A percentile compares a stretch with the other conserved stretches of the same genome.
Conservation (phyloP, 2,797 vertebrate genomes). For the Hephaestus fuliginosus region DNA sequence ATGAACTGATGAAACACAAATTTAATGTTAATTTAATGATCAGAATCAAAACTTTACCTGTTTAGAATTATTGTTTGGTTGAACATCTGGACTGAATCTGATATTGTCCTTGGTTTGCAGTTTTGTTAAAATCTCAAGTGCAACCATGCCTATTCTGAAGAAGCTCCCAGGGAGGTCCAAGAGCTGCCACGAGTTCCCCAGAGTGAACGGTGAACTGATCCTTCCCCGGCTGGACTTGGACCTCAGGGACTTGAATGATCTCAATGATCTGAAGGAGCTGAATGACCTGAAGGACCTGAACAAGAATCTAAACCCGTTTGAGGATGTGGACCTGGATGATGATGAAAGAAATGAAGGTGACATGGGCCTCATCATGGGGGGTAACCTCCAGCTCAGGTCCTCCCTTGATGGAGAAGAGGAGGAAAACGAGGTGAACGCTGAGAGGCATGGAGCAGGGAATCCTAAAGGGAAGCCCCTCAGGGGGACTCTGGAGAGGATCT, state of each 20-base stretch:
- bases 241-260: slow-evolving; percentile 75
- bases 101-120: slow-evolving; percentile 64
- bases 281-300: slow-evolving; percentile 79
- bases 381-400: slow-evolving; percentile 70
- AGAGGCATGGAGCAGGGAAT: slow-evolving; percentile 78
- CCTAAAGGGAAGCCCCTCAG: slow-evolving; percentile 81
- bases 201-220: slow-evolving; percentile 82
- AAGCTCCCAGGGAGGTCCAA: slow-evolving; percentile 86
- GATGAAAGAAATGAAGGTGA: slow-evolving; percentile 75
- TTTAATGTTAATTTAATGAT: background rate
- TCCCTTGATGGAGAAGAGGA: slow-evolving; percentile 84
- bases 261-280: slow-evolving; percentile 78
- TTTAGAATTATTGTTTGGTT: background rate
- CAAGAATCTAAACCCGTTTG: slow-evolving; percentile 86
- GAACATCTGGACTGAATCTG: background rate
- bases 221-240: slow-evolving; percentile 82
- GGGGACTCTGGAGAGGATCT: slow-evolving; percentile 86
- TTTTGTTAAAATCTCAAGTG: slow-evolving; percentile 54
- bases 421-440: slow-evolving; percentile 86
- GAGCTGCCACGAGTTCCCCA: slow-evolving; percentile 81
- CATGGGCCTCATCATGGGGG: slow-evolving; percentile 80
- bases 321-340: slow-evolving; percentile 82
- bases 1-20: background rate
- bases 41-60: background rate
- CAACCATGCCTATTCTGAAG: slow-evolving; percentile 87